Conservation (phyloP, 2,113 vertebrate species). For the Ammodytes dubius region DNA sequence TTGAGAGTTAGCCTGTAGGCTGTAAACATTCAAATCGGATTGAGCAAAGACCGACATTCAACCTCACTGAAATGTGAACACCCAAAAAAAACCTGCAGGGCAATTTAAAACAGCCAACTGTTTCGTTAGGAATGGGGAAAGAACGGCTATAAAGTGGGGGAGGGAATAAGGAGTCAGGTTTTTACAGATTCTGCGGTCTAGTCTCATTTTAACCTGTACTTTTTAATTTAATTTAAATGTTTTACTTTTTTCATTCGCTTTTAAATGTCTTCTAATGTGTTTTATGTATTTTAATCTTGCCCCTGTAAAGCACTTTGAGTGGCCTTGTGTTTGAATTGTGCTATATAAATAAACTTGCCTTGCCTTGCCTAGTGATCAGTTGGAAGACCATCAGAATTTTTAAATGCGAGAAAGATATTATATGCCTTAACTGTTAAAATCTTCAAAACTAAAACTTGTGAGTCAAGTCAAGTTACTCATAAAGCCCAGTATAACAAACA, state of each 20-base stretch:
- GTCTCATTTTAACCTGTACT: too few species aligned
- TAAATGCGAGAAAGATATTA: not conserved
- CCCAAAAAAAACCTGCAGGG: constrained; percentile 19
- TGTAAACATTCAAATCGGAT: not conserved
- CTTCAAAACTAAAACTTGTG: not conserved
- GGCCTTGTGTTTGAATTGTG: too few species aligned
- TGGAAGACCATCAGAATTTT: constrained; percentile 2
- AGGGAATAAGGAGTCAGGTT: not conserved
- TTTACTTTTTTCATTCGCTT: too few species aligned
- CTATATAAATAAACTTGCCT: too few species aligned
- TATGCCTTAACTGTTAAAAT: not conserved
- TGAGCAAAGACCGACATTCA: constrained; percentile 1
- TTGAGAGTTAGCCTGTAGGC: not conserved
- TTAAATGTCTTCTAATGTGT: too few species aligned
- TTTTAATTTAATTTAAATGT: too few species aligned
- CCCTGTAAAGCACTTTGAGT: too few species aligned
- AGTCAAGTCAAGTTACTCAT: not conserved
- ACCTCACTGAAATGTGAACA: not conserved
- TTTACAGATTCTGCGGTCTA: not conserved
- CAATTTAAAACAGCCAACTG: constrained; percentile 33
- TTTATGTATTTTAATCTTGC: too few species aligned
- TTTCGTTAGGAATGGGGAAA: too few species aligned
- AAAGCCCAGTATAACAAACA: not conserved
- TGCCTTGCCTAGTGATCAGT: too few species aligned
- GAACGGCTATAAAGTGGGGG: not conserved